Base-by-base conservation (phyloP, 1,140 invertebrate genomes). In the Theocolax elegans region DNA sequence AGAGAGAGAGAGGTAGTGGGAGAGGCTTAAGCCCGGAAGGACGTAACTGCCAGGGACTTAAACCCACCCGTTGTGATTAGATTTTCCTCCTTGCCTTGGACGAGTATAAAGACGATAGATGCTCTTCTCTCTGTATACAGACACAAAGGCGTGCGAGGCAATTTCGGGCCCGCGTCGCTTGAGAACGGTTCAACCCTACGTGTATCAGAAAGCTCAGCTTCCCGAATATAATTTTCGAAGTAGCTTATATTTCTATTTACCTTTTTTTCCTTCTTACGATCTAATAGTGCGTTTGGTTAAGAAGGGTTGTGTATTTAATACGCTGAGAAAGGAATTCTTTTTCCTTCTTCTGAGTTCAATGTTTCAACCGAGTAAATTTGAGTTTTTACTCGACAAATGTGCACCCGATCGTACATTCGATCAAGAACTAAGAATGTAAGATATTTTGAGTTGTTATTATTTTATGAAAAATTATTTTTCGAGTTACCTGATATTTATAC, bases 21-120 rank as follows among this genome's bases (percentile, higher is more conserved):
- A 35, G 67, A 62, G 48, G 67, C 67, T 68, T 68, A 68, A 62
- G 58, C 15, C 58, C 35, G 67, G 67, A 68, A 68, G 67, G 27
- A 67, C 54, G 29, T 59, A 59, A 59, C 53, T 67, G 44, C 53
- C 29, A 27, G 53, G 27, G 40, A 48, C 40, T 10, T 67, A 48
- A 56, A 59, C 48, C 27, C 42, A n/a, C 29, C 65, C 51, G 44
- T 38, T 60, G 59, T 69, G 67, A 69, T 63, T 69, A 69, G 67
- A 69, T 69, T 69, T 69, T 35, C 66, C 35, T 59, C 46, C 42
- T 68, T 68, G 56, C n/a, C 56, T 35, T 35, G 31, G 31, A 29
- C 56, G 46, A 12, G 31, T 15, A 59, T 59, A 49, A 58, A 59
- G 27, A 8, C 40, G 40, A 56, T 31, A 17, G 17, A 2, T 60